Percentiles rank a stretch among this genome's conserved stretches.
Conservation (phyloP, 2,797 vertebrate species). For the Apogon hyalosoma region DNA sequence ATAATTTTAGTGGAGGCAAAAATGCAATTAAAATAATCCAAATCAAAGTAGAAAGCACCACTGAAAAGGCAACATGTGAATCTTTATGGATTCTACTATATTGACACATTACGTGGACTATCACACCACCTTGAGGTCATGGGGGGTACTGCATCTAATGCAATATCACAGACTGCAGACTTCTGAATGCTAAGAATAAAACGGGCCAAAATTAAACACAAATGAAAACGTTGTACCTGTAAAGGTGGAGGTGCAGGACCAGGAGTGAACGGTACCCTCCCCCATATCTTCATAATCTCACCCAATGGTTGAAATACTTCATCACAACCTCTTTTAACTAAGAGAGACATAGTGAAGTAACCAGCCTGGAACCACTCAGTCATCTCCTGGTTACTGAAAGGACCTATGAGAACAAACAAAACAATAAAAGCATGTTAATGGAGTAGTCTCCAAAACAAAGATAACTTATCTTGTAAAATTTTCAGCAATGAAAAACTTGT, state of each 20-base stretch:
- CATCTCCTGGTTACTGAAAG: slow-evolving; percentile 98
- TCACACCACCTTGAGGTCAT: slow-evolving; percentile 57
- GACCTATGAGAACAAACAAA: slow-evolving; percentile 82
- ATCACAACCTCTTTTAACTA: slow-evolving; percentile 97
- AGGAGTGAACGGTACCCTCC: slow-evolving; percentile 93
- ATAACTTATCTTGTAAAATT: not conserved
- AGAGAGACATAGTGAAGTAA: slow-evolving; percentile 96
- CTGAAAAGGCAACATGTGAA: not conserved
- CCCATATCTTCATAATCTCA: slow-evolving; percentile 99
- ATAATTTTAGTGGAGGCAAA: not conserved
- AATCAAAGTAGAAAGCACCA: not conserved
- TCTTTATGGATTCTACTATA: not conserved
- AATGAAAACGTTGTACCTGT: slow-evolving; percentile 82
- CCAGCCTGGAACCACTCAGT: slow-evolving; percentile 99
- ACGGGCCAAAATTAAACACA: not conserved
- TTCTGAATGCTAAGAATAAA: not conserved
- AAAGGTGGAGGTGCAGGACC: slow-evolving; percentile 91
- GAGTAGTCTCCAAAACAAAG: not conserved
- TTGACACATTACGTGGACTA: slow-evolving; percentile 5
- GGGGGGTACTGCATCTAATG: slow-evolving; percentile 5
- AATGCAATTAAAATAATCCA: not conserved
- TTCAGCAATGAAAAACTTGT: not conserved
- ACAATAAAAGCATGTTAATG: not conserved
- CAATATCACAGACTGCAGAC: not conserved
- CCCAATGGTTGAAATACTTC: slow-evolving; percentile 96